Base-by-base conservation (phyloP, 2,797 vertebrate genomes). In the Ibycter americanus region DNA sequence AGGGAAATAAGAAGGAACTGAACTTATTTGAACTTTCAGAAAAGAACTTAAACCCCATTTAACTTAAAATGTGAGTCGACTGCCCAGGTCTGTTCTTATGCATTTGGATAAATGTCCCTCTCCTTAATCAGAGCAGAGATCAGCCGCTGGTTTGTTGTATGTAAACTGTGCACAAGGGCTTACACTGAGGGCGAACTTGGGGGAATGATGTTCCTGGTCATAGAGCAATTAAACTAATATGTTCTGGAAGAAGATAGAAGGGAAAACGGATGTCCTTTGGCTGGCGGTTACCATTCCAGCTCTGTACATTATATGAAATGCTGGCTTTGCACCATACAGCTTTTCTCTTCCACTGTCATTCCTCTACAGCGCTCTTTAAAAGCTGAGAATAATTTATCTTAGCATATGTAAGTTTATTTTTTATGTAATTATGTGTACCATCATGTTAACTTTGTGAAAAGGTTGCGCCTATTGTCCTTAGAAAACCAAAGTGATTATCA, bases 351-450 rank as follows among this genome's bases (percentile, higher is more conserved):
- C 63, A 66, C 84, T 68, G 87, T 85, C 55, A 15, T 97, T 90
- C n/a, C 80, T 97, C 96, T 96, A 71, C 59, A 95, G 92, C 58
- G 89, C 96, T 97, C 97, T 98, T 97, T 95, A 97, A 98, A 98
- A 98, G 97, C 96, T 96, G 97, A 98, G 96, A 98, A 98, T 90
- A 94, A 97, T 98, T 98, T 98, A 96, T 97, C 96, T 98, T 97
- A 96, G 96, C 96, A 93, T 98, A 97, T 98, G 94, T 97, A 97
- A 95, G 96, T 98, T 98, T 98, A 97, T 98, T 98, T 98, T 97
- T 96, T 96, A 96, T 97, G 88, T 96, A 96, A 97, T 98, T 98
- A 96, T 73, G 81, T 97, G 97, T 97, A 96, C 98, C 96, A 96
- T 98, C 97, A 73, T 97, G 96, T 97, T 96, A 98, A 96, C 97